Base-by-base conservation (phyloP, 2,113 vertebrate genomes). In the Trochalopteron elliotii region DNA sequence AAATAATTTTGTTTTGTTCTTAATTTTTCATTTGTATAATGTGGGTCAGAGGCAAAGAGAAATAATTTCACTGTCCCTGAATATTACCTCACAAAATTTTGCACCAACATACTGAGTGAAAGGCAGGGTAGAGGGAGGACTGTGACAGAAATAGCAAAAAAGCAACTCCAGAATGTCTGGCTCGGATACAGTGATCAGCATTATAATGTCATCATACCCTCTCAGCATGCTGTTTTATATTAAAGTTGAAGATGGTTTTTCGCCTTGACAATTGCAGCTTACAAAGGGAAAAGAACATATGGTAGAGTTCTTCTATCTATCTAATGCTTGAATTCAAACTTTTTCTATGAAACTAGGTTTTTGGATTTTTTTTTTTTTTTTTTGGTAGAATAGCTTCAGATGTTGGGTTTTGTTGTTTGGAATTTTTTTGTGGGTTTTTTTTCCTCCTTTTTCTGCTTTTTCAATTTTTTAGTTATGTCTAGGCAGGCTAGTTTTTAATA, bases 71-170 rank as follows among this genome's bases (percentile, higher is more conserved):
- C 24, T 70, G 27, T 50, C 16, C 18, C 16, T 93, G 61, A 68
- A 39, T 82, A 67, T 24, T 63, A 52, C 24, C 31, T 91, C 27
- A 56, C 23, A 74, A 89, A 94, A 74, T 81, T 84, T 83, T 89
- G 6, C 20, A 76, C 10, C 25, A 39, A n/a, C 11, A 20, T n/a
- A 68, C 18, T 35, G 78, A 78, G 72, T 5, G 42, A 89, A 78
- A 89, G 16, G 16, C 49, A 59, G n/a, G 19, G 10, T 49, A 87
- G 37, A 83, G 35, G 31, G 24, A 94, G 47, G 28, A 61, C 21
- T 61, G 65, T 39, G 76, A 83, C 50, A 88, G 59, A 95, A 96
- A 91, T 28, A 91, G 45, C 28, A 87, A 79, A 91, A 93, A 91
- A 81, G 18, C 44, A 85, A 45, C 30, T 89, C 33, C 45, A 74